Percentiles rank a stretch among this genome's conserved stretches.
Evolutionary conservation across 2,888 invertebrate species (phyloP).

Genomic region (Rhamnusium bicolor): DNA sequence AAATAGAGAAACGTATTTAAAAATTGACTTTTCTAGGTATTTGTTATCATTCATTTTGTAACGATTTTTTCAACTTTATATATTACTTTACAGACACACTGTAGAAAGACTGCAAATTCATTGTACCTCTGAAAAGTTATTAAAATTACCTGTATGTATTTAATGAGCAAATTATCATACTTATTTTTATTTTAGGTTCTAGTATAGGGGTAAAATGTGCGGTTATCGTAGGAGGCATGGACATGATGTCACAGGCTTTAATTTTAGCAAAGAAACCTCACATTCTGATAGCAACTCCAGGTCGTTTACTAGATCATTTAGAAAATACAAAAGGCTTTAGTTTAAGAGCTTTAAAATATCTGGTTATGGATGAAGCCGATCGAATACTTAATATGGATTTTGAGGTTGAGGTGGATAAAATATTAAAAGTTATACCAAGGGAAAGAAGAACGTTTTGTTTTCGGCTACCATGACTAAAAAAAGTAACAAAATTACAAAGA

Average conservation of each 20-base stretch:
- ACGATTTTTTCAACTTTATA: too few relatives aligned
- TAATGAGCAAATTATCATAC: too few relatives aligned
- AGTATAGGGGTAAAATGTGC: conserved; percentile 95
- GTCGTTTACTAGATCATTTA: conserved; percentile 94
- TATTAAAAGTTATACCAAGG: conserved; percentile 90
- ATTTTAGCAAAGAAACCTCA: conserved; percentile 96
- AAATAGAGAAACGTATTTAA: too few relatives aligned
- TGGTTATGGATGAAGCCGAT: conserved; percentile 99
- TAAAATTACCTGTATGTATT: too few relatives aligned
- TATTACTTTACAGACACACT: too few relatives aligned
- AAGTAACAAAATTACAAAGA: conserved; percentile 95
- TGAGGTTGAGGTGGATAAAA: conserved; percentile 97
- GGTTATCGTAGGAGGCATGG: conserved; percentile 98
- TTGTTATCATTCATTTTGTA: too few relatives aligned
- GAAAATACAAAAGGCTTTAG: conserved; percentile 99
- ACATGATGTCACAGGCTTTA: conserved; percentile 96
- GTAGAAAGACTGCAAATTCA: too few relatives aligned
- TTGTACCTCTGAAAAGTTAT: too few relatives aligned
- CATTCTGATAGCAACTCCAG: conserved; percentile 97
- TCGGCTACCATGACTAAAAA: conserved; percentile 99
- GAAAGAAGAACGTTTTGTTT: conserved; percentile 95
- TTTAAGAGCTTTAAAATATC: conserved; percentile 65
- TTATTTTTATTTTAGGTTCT: conserved; percentile 75
- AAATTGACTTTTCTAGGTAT: too few relatives aligned
- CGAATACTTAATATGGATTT: conserved; percentile 99